phyloP scores from a whole-genome alignment of 2,888 invertebrate genomes.

The Tholera decimalis region DNA sequence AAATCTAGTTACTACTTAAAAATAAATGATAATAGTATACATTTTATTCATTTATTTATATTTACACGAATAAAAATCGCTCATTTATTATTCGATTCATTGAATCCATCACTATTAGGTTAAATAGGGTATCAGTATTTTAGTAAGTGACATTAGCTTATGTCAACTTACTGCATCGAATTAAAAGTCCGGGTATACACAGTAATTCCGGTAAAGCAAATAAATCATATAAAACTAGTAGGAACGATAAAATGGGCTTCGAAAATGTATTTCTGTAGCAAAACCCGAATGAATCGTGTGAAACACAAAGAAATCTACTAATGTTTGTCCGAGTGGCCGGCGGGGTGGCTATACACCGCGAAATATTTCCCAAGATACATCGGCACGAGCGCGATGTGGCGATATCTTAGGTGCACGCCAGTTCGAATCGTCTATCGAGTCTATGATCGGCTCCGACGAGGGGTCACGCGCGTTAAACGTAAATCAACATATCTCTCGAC shows the following conservation, averaged over 20 bases:
- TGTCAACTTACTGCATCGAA: no score
- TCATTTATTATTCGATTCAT: no score
- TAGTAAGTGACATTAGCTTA: no score
- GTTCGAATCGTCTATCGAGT: slow-evolving; percentile 90
- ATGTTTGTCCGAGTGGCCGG: slow-evolving; percentile 82
- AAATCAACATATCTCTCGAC: slow-evolving; percentile 91
- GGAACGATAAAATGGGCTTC: slow-evolving; percentile 47
- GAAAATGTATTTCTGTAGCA: slow-evolving; percentile 55
- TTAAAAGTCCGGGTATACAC: no score
- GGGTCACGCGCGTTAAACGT: slow-evolving; percentile 91
- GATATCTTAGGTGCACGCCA: slow-evolving; percentile 87
- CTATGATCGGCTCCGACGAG: slow-evolving; percentile 89
- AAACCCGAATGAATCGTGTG: slow-evolving; percentile 76
- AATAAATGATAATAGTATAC: no score
- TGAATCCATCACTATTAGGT: no score
- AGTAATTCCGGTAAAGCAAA: slow-evolving; percentile 33
- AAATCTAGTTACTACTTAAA: no score
- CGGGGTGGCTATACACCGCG: slow-evolving; percentile 78
- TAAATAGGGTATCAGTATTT: no score
- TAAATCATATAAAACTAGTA: slow-evolving; percentile 51
- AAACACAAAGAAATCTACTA: slow-evolving; percentile 86
- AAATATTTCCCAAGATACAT: slow-evolving; percentile 90
- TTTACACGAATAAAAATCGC: no score
- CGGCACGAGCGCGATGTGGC: slow-evolving; percentile 89
- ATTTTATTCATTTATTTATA: no score